phyloP scores from a whole-genome alignment of 1,140 invertebrate genomes.

The Trinorchestia longiramus region DNA sequence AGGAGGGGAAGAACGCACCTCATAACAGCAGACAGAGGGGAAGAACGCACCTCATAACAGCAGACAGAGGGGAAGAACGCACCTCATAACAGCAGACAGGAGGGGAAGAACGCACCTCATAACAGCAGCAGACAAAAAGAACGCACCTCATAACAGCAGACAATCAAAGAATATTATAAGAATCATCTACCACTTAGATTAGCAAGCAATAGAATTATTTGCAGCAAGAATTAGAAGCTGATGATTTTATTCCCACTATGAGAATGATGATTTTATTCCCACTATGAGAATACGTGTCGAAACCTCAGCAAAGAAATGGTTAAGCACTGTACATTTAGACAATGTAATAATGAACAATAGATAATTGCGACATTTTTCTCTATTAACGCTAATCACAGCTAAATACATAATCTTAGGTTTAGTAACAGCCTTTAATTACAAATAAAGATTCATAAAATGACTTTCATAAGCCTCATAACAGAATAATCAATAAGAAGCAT shows the following conservation, averaged over 20 bases:
- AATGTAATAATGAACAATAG: background rate
- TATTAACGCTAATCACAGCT: constrained; percentile 33
- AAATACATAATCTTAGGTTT: constrained; percentile 49
- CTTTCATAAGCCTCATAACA: background rate
- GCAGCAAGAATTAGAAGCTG: background rate
- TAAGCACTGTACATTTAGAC: background rate
- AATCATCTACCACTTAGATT: background rate
- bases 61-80: too few relatives aligned
- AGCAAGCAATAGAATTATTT: background rate
- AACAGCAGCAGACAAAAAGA: too few relatives aligned
- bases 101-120: too few relatives aligned
- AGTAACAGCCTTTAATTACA: constrained; percentile 49
- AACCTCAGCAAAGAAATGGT: background rate
- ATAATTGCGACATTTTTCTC: background rate
- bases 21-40: too few relatives aligned
- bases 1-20: too few relatives aligned
- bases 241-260: background rate
- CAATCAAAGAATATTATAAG: too few relatives aligned
- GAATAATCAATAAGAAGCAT: background rate
- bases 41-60: too few relatives aligned
- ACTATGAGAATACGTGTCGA: background rate
- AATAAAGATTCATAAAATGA: constrained; percentile 51
- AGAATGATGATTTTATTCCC: background rate
- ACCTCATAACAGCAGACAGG: too few relatives aligned
- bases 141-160: too few relatives aligned